phyloP scores from a whole-genome alignment of 1,140 invertebrate genomes.

The Pteromalus puparum region DNA sequence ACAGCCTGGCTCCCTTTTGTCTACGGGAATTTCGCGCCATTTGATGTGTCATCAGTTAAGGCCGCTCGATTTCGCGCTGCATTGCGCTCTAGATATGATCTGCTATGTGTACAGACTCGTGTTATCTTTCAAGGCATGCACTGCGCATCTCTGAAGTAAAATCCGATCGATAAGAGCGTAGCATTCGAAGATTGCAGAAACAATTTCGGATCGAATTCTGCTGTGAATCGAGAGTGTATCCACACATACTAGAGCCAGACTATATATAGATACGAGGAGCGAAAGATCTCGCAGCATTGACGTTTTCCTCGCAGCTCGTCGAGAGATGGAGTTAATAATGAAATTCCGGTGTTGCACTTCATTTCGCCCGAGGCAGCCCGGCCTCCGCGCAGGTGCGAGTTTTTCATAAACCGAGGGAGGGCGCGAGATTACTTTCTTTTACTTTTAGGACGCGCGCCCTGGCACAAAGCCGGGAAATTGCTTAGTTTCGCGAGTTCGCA shows the following conservation, averaged over 20 bases:
- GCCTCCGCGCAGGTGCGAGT: neutral
- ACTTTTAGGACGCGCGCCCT: neutral
- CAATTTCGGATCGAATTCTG: constrained; percentile 23
- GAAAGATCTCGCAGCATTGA: neutral
- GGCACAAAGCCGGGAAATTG: constrained; percentile 4
- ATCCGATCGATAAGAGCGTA: neutral
- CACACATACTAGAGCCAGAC: no score
- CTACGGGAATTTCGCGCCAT: neutral
- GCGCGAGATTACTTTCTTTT: neutral
- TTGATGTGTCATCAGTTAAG: neutral
- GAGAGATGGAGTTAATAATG: constrained; percentile 43
- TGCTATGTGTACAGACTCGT: neutral
- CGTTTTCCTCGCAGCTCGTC: neutral
- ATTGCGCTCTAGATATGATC: neutral
- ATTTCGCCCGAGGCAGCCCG: neutral
- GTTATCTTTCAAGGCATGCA: neutral
- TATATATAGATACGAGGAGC: neutral
- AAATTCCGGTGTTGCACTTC: constrained; percentile 40
- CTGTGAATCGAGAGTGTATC: neutral
- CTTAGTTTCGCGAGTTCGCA: neutral
- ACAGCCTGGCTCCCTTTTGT: neutral
- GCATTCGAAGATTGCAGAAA: neutral
- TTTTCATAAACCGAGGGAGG: constrained; percentile 16
- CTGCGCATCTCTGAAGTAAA: no score
- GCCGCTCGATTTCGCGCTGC: neutral